Evolutionary conservation across 64 coral and sea anemone species (phyloP), one percentile per base, ranked within the genome.

Genomic region (Exaiptasia diaphana): DNA sequence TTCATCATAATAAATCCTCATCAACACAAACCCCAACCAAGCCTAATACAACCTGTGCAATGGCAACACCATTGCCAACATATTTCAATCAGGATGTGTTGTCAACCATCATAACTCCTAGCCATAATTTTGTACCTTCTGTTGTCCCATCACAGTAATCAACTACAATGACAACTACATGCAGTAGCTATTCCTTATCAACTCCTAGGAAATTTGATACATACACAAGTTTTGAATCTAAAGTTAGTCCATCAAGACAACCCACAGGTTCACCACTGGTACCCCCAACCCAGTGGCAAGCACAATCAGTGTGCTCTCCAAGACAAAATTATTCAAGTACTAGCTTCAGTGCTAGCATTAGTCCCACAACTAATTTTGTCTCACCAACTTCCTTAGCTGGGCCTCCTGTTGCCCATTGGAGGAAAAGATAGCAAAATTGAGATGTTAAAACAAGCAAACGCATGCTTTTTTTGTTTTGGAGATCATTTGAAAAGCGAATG

Each of bases 391-490:
- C n/a, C n/a, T n/a, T n/a, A n/a, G n/a, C n/a, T n/a, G n/a, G n/a
- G n/a, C n/a, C n/a, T n/a, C n/a, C n/a, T n/a, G n/a, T n/a, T n/a
- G n/a, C n/a, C n/a, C n/a, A 55, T 88, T 38, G 46, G 27, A 24
- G 64, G 79, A 21, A 38, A 65, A 29, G 79, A 24, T 43, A 57
- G 48, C 11, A 79, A 80, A 75, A 71, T 79, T 44, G 85, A 88
- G 58, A 44, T 88, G 6, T 48, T 90, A 30, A 90, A 90, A 56
- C 88, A 83, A 37, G 79, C 37, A 56, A 90, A 70, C 29, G 80
- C 79, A 25, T 84, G 88, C 57, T 84, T 91, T 14, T 56, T 78
- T 71, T 91, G 88, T 46, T 90, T 91, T 21, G 88, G 88, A 42
- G 74, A 91, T 29, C 88, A 91, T 34, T 39, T 52, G 31, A 82